Conservation (phyloP, 1,140 invertebrate genomes). For the Mactra quadrangularis region DNA sequence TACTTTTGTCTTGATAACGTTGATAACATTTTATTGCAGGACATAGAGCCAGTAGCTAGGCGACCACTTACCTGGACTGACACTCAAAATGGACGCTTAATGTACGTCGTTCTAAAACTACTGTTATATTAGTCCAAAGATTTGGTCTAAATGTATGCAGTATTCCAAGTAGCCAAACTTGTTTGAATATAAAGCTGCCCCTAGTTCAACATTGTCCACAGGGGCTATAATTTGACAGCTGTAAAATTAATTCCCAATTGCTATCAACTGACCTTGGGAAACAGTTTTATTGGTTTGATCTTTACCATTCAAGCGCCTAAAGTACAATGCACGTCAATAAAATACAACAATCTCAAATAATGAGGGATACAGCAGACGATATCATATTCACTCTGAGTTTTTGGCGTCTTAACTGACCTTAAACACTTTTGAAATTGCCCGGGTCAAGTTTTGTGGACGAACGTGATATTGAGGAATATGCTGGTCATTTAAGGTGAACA, state of each 20-base stretch:
- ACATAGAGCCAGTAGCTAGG: no score
- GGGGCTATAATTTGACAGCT: slow-evolving; percentile 3
- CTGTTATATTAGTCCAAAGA: no score
- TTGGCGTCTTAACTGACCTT: slow-evolving; percentile 24
- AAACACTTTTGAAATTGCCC: slow-evolving; percentile 17
- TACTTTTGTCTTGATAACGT: no score
- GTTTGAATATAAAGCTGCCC: no score
- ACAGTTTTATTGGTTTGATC: slow-evolving; percentile 13
- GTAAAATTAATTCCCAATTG: background rate
- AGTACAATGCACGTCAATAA: slow-evolving; percentile 22
- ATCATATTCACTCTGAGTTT: slow-evolving; percentile 4
- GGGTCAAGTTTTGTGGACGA: slow-evolving; percentile 34
- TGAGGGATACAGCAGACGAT: slow-evolving; percentile 3
- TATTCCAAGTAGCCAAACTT: no score
- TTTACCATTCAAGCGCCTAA: slow-evolving; percentile 8
- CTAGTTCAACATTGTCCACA: no score
- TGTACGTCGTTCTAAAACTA: no score
- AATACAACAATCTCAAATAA: slow-evolving; percentile 42
- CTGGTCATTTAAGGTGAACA: slow-evolving; percentile 18
- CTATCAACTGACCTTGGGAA: slow-evolving; percentile 16
- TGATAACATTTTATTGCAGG: no score
- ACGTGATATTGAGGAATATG: background rate
- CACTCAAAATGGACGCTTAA: no score
- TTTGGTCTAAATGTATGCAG: no score
- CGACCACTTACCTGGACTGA: no score